phyloP scores from a whole-genome alignment of 2,888 invertebrate genomes.

The Amblyjoppa proteus region DNA sequence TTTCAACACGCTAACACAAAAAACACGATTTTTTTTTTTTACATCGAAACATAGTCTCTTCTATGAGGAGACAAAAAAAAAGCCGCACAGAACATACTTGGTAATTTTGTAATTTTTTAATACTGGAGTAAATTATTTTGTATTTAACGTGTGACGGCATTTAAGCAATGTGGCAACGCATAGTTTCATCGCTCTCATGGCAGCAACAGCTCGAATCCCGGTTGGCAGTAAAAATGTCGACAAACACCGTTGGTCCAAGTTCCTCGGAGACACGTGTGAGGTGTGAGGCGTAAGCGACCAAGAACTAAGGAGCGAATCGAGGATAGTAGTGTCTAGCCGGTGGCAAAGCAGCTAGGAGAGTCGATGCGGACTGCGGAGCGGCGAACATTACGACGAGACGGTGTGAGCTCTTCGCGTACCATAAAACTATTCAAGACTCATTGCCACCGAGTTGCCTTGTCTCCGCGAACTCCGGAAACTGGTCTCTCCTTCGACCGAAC shows the following conservation, averaged over 20 bases:
- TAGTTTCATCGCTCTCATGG: neutral
- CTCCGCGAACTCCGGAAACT: slow-evolving; percentile 52
- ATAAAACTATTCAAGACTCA: slow-evolving; percentile 81
- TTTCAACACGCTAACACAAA: no score
- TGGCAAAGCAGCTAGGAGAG: slow-evolving; percentile 10
- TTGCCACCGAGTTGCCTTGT: slow-evolving; percentile 67
- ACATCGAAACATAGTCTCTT: no score
- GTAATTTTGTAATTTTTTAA: neutral
- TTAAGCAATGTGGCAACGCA: neutral
- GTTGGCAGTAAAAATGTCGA: neutral
- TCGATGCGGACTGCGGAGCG: slow-evolving; percentile 43
- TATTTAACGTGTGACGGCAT: neutral
- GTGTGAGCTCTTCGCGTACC: slow-evolving; percentile 66
- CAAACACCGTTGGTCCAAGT: neutral
- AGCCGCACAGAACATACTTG: no score
- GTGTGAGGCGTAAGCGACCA: slow-evolving; percentile 6
- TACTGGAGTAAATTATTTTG: neutral
- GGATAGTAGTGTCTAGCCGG: neutral
- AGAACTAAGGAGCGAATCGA: slow-evolving; percentile 10
- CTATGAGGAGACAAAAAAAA: no score
- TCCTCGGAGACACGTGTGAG: slow-evolving; percentile 6
- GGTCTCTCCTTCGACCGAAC: slow-evolving; percentile 45
- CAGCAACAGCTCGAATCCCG: neutral
- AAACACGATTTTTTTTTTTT: no score
- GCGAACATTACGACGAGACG: slow-evolving; percentile 59